Evolutionary conservation across 2,888 invertebrate species (phyloP).

Genomic region (Cabera pusaria): DNA sequence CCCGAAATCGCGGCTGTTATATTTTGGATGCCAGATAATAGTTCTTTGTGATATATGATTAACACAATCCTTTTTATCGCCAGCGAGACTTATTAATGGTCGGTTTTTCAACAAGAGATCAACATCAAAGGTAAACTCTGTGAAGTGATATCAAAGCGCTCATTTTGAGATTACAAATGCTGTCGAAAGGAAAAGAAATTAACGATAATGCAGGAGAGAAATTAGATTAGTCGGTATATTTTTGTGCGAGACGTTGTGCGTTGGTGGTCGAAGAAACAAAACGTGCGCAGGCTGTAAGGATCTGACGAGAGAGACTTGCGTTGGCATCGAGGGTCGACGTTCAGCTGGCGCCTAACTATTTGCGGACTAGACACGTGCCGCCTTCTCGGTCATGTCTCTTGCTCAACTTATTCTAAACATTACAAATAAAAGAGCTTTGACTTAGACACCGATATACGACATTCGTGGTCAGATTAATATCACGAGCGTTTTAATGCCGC

Average conservation of each 20-base stretch:
- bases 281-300: constrained; percentile 18
- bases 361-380: constrained; percentile 35
- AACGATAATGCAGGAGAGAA: constrained; percentile 6
- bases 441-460: constrained; percentile 2
- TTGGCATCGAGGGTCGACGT: constrained; percentile 34
- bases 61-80: constrained; percentile 61
- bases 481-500: neutral
- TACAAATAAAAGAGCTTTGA: constrained; percentile 16
- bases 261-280: constrained; percentile 20
- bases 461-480: constrained; percentile 2
- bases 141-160: constrained; percentile 27
- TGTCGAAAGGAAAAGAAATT: constrained; percentile 21
- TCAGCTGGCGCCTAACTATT: constrained; percentile 44
- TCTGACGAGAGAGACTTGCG: constrained; percentile 26
- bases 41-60: constrained; percentile 59
- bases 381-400: constrained; percentile 16
- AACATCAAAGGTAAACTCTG: constrained; percentile 53
- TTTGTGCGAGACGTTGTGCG: constrained; percentile 10
- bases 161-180: constrained; percentile 32
- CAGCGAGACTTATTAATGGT: constrained; percentile 56
- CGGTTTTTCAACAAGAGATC: constrained; percentile 58
- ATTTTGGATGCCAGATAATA: constrained; percentile 58
- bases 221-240: constrained; percentile 19
- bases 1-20: constrained; percentile 52
- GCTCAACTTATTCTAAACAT: constrained; percentile 23